Base-by-base conservation (phyloP, 1,140 invertebrate species). In the Lordiphosa collinella region DNA sequence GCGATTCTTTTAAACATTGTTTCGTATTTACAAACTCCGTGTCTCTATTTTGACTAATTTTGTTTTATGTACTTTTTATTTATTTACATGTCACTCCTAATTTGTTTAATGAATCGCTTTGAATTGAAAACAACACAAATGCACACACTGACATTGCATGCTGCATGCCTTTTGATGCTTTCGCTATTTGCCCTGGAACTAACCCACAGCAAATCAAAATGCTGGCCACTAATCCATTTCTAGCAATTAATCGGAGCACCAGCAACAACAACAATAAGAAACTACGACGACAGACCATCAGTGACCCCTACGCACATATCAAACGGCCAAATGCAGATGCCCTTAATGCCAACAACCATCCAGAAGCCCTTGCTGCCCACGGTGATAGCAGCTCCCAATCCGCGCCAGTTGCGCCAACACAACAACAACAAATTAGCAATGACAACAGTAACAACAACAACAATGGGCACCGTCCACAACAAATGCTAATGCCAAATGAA, bases 221-320 rank as follows among this genome's bases (percentile, higher is more conserved):
- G 63, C 57, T 61, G 51, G 53, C 55, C 41, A 66, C 58, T 85
- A 85, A 87, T 87, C 78, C 72, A 82, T 79, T 87, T 82, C 56
- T 86, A 87, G 86, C 64, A 66, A 68, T 63, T 63, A 69, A 74
- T 63, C 55, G 61, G 37, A 50, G 3, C 61, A 65, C n/a, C 22
- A 62, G 11, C 36, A 50, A 34, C 12, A 59, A 43, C 61, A 32
- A 29, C 48, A 70, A 51, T 44, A 79, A 74, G 60, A 88, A 80
- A 66, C 41, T 67, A 52, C 80, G 76, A 68, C 74, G 80, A 66
- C 71, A 80, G 66, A 86, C 86, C 62, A 88, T 86, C 58, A 80
- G 76, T 43, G 73, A 80, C 74, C 80, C 80, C 66, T 86, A 76
- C 64, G 65, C 71, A 75, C 65, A 76, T 73, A 80, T 75, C 68